These are phyloP conservation scores for Incurvaria masculella DNA, from an alignment of 2,888 invertebrate species.

Conservation along the genomic window DNA sequence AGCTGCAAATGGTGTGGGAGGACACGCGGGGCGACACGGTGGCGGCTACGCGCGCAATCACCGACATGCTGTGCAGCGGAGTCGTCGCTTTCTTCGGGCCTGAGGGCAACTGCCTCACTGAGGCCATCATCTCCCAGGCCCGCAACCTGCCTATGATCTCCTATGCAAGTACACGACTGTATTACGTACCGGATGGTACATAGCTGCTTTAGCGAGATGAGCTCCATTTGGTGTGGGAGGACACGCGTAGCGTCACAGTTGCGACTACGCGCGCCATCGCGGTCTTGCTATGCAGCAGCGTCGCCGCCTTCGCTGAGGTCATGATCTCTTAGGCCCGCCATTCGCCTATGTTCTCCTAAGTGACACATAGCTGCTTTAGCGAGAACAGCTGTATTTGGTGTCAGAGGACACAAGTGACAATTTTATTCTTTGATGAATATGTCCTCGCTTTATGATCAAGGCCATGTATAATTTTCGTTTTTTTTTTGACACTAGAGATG, in stretches of 20 bases:
- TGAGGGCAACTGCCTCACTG: conserved; percentile 91
- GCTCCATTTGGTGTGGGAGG: too few relatives aligned
- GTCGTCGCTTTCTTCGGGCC: conserved; percentile 94
- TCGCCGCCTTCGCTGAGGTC: conserved; percentile 92
- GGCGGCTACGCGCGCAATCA: conserved; percentile 76
- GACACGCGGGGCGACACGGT: conserved; percentile 86
- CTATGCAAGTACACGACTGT: conserved; percentile 83
- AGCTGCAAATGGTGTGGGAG: conserved; percentile 70
- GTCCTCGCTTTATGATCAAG: too few relatives aligned
- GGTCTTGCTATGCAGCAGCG: conserved; percentile 87
- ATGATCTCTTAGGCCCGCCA: conserved; percentile 91
- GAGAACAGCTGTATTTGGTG: too few relatives aligned
- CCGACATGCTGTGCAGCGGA: conserved; percentile 87
- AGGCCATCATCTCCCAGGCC: conserved; percentile 90
- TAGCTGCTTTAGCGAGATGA: too few relatives aligned
- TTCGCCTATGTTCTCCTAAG: conserved; percentile 96
- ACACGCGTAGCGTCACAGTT: conserved; percentile 83
- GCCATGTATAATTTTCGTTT: too few relatives aligned
- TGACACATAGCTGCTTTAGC: background rate
- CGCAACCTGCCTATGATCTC: conserved; percentile 96
- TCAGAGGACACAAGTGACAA: too few relatives aligned
- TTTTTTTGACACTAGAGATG: too few relatives aligned
- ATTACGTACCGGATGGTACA: background rate
- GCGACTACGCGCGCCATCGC: conserved; percentile 79
- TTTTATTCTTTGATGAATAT: too few relatives aligned